Base-by-base conservation (phyloP, 2,888 invertebrate species). In the Seira sanloemensis region DNA sequence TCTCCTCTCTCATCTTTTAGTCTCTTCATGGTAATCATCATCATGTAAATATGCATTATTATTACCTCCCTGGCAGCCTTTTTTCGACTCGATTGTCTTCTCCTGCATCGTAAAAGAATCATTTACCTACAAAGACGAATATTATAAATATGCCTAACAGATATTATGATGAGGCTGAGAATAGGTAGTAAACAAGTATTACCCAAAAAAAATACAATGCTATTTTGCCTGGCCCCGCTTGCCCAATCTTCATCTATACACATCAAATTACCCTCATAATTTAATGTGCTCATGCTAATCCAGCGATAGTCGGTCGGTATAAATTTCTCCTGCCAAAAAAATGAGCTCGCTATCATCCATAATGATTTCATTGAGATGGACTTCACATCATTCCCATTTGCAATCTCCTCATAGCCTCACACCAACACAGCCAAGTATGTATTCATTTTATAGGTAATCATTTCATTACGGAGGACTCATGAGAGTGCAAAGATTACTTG, bases 51-150 rank as follows among this genome's bases (percentile, higher is more conserved):
- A 58, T 58, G 58, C 58, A 58, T 58, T 58, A 58, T 58, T 37
- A 58, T 18, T 58, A 58, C 58, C 58, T n/a, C 58, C 58, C 58
- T 58, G 58, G 58, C 58, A 58, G 58, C 58, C 58, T 37, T 2
- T 58, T 58, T 58, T 18, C n/a, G 58, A 9, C 12, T 58, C 16
- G n/a, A 58, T 58, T 58, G 58, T 58, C 58, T 18, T 58, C 16
- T 58, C 58, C n/a, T 58, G 58, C 24, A 54, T 73, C 58, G 46
- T 24, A 81, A 77, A 82, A 83, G 18, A 68, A 83, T 78, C 68
- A 82, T 83, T 83, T 83, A 83, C 83, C 83, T 83, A 83, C 83
- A 77, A 77, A 78, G 83, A 23, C 27, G 83, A 78, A 50, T 27
- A 26, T 12, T 58, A 27, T n/a, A n/a, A n/a, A n/a, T n/a, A n/a